Percentiles rank a stretch among this genome's conserved stretches.
Conservation (phyloP, 2,113 vertebrate species). For the Boleophthalmus pectinirostris region DNA sequence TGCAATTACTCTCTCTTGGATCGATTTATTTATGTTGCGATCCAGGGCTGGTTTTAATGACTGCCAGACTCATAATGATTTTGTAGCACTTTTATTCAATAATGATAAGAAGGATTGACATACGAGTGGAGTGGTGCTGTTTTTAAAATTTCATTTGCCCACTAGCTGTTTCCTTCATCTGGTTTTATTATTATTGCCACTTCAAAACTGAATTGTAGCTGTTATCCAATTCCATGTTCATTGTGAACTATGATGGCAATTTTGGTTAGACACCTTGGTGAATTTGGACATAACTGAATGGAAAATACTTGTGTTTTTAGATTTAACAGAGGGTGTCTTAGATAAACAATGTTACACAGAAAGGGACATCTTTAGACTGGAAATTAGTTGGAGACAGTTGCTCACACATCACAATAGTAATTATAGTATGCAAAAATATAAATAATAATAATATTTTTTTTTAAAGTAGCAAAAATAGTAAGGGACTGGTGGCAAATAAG, state of each 20-base stretch:
- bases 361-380: too few species aligned
- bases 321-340: not conserved
- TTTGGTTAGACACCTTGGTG: not conserved
- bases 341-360: too few species aligned
- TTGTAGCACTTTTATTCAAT: slow-evolving; percentile 43
- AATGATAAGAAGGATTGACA: slow-evolving; percentile 45
- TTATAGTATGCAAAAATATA: too few species aligned
- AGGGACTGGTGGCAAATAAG: too few species aligned
- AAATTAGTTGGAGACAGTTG: too few species aligned
- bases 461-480: too few species aligned
- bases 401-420: too few species aligned
- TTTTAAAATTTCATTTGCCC: slow-evolving; percentile 43
- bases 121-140: slow-evolving; percentile 30
- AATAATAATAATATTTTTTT: too few species aligned
- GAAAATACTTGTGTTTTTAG: not conserved
- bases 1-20: slow-evolving; percentile 48
- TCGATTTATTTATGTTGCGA: slow-evolving; percentile 46
- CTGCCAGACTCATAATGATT: slow-evolving; percentile 36
- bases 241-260: not conserved
- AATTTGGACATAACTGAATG: slow-evolving; percentile 10
- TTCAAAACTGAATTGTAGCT: slow-evolving; percentile 35
- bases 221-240: not conserved
- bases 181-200: slow-evolving; percentile 40
- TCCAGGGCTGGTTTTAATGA: slow-evolving; percentile 25
- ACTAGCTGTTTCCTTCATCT: slow-evolving; percentile 25